Base-by-base conservation (phyloP, 2,888 invertebrate species). In the Nemurella pictetii region DNA sequence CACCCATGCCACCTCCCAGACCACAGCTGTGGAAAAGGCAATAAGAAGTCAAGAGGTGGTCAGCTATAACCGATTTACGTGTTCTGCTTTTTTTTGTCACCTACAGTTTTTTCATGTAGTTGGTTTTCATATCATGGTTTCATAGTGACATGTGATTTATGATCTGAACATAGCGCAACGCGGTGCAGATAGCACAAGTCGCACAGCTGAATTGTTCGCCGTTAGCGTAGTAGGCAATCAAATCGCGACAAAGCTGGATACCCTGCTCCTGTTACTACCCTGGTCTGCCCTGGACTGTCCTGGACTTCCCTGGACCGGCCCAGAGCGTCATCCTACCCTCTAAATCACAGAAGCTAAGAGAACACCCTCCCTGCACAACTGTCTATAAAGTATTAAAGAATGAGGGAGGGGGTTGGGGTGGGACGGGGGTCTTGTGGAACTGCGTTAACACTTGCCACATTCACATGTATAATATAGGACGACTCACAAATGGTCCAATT, bases 1-100 rank as follows among this genome's bases (percentile, higher is more conserved):
- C 55, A 55, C 55, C 55, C 55, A 55, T 3, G 5, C 55, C 55
- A 12, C 55, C 20, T 12, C 1, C 1, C 55, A 12, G 55, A 55
- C 5, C 55, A 55, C 55, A 55, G 55, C 55, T 55, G 55, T 55
- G 55, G 12, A 55, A 4, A 55, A 55, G 55, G 15, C 55, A 55
- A 55, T 55, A 55, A 55, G 5, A 55, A 55, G 55, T 55, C 55
- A 55, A 55, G 55, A 55, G 55, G 55, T 55, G 55, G 55, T 55
- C 55, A 55, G 55, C 55, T 55, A 55, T 3, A 55, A 55, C 55
- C 55, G 55, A 55, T 55, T 55, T 55, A 55, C 55, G 55, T 55
- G 55, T 55, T 27, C 28, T 78, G 29, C 30, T 30, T 29, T 78
- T n/a, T 77, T 78, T 78, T 78, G 78, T 78, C 78, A 78, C 78